Evolutionary conservation across 2,113 vertebrate species (phyloP), one percentile per base, ranked within the genome.

Genomic region (Pterocles orientalis): DNA sequence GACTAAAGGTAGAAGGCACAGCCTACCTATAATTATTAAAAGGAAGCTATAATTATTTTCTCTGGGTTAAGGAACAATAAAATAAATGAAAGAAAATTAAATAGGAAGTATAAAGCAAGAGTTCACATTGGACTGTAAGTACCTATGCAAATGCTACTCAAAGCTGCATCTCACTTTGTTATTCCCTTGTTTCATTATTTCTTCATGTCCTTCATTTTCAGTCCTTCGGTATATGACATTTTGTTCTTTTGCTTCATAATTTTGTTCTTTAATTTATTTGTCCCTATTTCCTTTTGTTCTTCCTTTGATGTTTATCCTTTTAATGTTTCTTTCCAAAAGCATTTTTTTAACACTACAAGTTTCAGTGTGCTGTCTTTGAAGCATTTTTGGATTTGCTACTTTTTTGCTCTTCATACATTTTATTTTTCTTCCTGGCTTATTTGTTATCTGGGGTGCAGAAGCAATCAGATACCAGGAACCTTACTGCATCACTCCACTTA

Each of bases 291-390:
- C 36, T 90, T 95, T 93, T 82, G 61, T 77, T 92, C 69, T 92
- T 68, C 61, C 70, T 96, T 94, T 97, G 93, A 95, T 93, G 81
- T 85, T 93, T 79, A 89, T 82, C 43, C 88, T 96, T 95, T 89
- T 89, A 92, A 93, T 66, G 71, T 84, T 29, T 89, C 65, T 51
- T 93, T 61, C 34, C 48, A 82, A 89, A 91, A 62, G 25, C 16
- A n/a, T 62, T 76, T 53, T 61, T 16, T 14, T 56, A 91, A 53
- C 36, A 11, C 36, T 64, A 54, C 23, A 36, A 78, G 53, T 89
- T 92, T 85, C 79, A 34, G 19, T 23, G 51, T 29, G 23, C 23
- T 77, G 29, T 33, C 82, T 96, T 82, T 93, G 88, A 93, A 88
- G 72, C 73, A 60, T 23, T 91, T 86, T 84, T n/a, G 45, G 57